phyloP scores from a whole-genome alignment of 2,797 vertebrate genomes.

The Nasua narica region DNA sequence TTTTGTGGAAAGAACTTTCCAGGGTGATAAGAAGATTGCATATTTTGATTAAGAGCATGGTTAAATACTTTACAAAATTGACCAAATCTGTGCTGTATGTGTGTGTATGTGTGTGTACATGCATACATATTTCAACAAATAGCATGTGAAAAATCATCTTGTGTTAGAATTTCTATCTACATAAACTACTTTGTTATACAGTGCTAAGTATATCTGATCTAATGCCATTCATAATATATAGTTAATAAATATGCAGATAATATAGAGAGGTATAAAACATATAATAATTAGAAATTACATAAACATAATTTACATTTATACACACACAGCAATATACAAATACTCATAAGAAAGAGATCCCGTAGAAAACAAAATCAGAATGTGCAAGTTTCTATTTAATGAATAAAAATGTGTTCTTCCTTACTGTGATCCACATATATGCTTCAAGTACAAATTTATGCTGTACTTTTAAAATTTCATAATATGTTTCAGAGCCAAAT shows the following conservation, averaged over 20 bases:
- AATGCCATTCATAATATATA: not conserved
- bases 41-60: not conserved
- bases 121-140: not conserved
- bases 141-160: not conserved
- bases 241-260: not conserved
- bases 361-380: conserved; percentile 64
- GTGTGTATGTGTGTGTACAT: not conserved
- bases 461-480: not conserved
- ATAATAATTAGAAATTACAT: not conserved
- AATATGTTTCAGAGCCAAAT: not conserved
- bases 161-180: not conserved
- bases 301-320: conserved; percentile 65
- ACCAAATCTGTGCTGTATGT: not conserved
- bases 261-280: not conserved
- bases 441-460: not conserved
- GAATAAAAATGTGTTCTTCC: conserved; percentile 43
- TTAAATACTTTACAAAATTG: not conserved
- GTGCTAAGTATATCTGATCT: not conserved
- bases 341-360: conserved; percentile 48
- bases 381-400: conserved; percentile 66
- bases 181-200: not conserved
- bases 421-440: conserved; percentile 13
- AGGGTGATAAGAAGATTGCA: not conserved
- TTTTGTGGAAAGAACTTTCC: not conserved
- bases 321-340: not conserved